Base-by-base conservation (phyloP, 1,140 invertebrate species). In the Zaprionus tsacasi region DNA sequence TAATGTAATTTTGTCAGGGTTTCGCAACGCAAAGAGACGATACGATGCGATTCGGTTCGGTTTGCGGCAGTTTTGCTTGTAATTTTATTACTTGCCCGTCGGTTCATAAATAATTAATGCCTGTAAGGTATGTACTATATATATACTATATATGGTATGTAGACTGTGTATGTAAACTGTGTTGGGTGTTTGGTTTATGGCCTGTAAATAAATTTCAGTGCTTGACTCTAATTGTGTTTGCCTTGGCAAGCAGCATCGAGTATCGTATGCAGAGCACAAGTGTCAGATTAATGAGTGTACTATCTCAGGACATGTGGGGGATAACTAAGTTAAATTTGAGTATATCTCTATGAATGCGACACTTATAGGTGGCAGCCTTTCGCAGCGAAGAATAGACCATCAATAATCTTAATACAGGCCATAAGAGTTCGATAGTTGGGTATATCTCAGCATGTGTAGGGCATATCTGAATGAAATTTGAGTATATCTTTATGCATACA, bases 51-150 rank as follows among this genome's bases (percentile, higher is more conserved):
- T 30, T 5, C 27, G 27, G 6, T 45, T 45, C 40, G 40, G 40
- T 45, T 45, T 45, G 45, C 21, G 63, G 54, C 52, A 40, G 52
- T 65, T 87, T 87, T 58, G 64, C 80, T 50, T 78, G 78, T 81
- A 70, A 88, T 81, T 87, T 88, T 88, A 87, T 88, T 83, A 83
- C 77, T 78, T 64, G 81, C 56, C 61, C 45, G 81, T 70, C 67
- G 61, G 73, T 86, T 89, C 78, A 83, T 89, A 83, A 88, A 88
- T 88, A 88, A 83, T 88, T 80, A 88, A 89, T 83, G 83, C 68
- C 83, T 75, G 50, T 50, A 63, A 83, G 80, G 70, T 78, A 81
- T 83, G 73, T 21, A 21, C 21, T 2, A 21, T 21, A 21, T 2
- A n/a, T 21, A 21, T 21, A 21, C 21, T 21, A 21, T 21, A 21